phyloP scores from a whole-genome alignment of 2,888 invertebrate genomes.

The Tridacna crocea region DNA sequence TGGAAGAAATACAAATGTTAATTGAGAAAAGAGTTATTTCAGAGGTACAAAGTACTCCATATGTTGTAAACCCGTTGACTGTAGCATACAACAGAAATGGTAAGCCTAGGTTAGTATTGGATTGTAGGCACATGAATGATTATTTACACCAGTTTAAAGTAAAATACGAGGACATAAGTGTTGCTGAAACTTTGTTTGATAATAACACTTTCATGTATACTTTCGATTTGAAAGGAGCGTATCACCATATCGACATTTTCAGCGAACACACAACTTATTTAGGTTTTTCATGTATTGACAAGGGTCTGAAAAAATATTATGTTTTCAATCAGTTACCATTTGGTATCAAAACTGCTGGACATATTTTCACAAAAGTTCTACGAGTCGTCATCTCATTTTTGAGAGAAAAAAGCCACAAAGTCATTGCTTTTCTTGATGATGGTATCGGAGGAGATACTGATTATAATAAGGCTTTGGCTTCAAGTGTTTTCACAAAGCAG shows the following conservation, averaged over 20 bases:
- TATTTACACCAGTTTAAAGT: conserved; percentile 26
- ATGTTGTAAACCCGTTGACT: conserved; percentile 54
- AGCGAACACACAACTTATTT: not conserved
- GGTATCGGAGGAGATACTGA: conserved; percentile 1
- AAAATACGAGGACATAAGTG: not conserved
- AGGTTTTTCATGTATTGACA: conserved; percentile 1
- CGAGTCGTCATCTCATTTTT: not conserved
- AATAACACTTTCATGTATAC: not conserved
- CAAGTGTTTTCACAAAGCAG: not conserved
- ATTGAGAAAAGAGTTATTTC: conserved; percentile 43
- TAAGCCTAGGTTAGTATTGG: conserved; percentile 46
- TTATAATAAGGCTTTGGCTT: not conserved
- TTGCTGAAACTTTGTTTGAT: conserved; percentile 2
- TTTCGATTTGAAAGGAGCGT: not conserved
- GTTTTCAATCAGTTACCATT: conserved; percentile 2
- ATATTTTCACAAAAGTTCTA: conserved; percentile 6
- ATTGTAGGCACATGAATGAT: conserved; percentile 50
- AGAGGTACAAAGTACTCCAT: conserved; percentile 13
- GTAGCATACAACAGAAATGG: conserved; percentile 46
- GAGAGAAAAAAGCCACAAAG: not conserved
- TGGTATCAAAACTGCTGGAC: not conserved
- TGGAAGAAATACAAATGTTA: conserved; percentile 38
- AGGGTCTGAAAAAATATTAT: not conserved
- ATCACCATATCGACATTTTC: conserved; percentile 4
- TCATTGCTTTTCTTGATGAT: not conserved